Evolutionary conservation across 2,797 vertebrate species (phyloP).

Genomic region (Ptychobarbus kaznakovi): DNA sequence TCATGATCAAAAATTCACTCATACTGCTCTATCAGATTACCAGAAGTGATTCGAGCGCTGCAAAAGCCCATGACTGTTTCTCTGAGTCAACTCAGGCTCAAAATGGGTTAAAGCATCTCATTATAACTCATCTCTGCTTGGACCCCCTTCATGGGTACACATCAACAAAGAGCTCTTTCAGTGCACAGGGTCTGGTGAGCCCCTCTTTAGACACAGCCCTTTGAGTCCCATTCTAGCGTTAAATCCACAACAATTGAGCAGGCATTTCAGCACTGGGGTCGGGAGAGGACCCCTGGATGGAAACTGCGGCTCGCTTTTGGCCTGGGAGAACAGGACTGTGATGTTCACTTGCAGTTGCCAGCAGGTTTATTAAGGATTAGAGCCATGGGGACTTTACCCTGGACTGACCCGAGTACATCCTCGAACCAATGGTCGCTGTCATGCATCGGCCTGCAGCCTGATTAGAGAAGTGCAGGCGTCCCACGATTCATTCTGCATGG

Average conservation of each 20-base stretch:
- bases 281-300: conserved; percentile 16
- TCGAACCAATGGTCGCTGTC: conserved; percentile 2
- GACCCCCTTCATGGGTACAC: conserved; percentile 33
- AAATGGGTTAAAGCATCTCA: conserved; percentile 58
- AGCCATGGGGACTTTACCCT: conserved; percentile 6
- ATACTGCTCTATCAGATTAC: background rate
- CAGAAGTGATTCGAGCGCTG: background rate
- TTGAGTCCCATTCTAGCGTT: conserved; percentile 59
- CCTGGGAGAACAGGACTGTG: conserved; percentile 40
- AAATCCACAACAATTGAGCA: conserved; percentile 63
- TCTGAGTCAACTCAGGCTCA: conserved; percentile 33
- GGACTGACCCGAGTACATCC: conserved; percentile 22
- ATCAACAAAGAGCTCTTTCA: conserved; percentile 63
- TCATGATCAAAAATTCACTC: background rate
- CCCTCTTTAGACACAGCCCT: conserved; percentile 57
- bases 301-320: conserved; percentile 42
- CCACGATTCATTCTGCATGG: conserved; percentile 12
- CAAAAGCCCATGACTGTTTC: conserved; percentile 37
- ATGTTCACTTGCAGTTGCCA: conserved; percentile 60
- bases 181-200: conserved; percentile 41
- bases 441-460: background rate
- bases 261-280: conserved; percentile 54
- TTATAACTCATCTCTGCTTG: conserved; percentile 50
- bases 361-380: conserved; percentile 23
- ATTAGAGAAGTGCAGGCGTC: conserved; percentile 25